Base-by-base conservation (phyloP, 2,888 invertebrate genomes). In the Coleophora flavipennella region DNA sequence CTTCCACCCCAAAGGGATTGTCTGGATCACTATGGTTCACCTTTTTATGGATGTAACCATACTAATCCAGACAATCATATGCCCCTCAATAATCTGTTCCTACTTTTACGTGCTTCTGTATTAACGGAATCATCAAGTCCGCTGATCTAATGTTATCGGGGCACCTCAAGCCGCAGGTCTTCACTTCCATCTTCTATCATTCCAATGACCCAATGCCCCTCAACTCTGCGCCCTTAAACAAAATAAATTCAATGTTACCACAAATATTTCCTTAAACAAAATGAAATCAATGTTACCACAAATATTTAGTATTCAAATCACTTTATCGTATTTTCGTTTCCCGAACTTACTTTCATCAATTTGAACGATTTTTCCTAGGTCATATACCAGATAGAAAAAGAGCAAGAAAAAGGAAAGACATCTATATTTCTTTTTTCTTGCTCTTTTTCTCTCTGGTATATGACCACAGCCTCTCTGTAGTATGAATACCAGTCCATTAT, bases 381-480 rank as follows among this genome's bases (percentile, higher is more conserved):
- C n/a, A n/a, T n/a, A n/a, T n/a, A n/a, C n/a, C n/a, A n/a, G n/a
- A n/a, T n/a, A n/a, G n/a, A n/a, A n/a, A n/a, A n/a, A n/a, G n/a
- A n/a, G n/a, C n/a, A n/a, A n/a, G n/a, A n/a, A n/a, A n/a, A n/a
- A n/a, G n/a, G n/a, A 0, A 44, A 44, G 1, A 48, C 49, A n/a
- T 46, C 47, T 25, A 51, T 52, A 32, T 50, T 54, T 13, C 12
- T 26, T 4, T 11, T 13, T 6, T n/a, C 2, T 6, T 37, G 37
- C 4, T 40, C 28, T 3, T 48, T 37, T 11, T 49, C 48, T 11
- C 48, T 8, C 14, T 49, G 31, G 32, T 48, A 46, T 2, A 50
- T 20, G 2, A 49, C 41, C 13, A 54, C 34, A 8, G 43, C 29
- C 20, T 49, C 49, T n/a, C 49, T 20, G 31, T 48, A 53, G 38